Conservation (phyloP, 2,888 invertebrate genomes). For the Venusia cambrica region DNA sequence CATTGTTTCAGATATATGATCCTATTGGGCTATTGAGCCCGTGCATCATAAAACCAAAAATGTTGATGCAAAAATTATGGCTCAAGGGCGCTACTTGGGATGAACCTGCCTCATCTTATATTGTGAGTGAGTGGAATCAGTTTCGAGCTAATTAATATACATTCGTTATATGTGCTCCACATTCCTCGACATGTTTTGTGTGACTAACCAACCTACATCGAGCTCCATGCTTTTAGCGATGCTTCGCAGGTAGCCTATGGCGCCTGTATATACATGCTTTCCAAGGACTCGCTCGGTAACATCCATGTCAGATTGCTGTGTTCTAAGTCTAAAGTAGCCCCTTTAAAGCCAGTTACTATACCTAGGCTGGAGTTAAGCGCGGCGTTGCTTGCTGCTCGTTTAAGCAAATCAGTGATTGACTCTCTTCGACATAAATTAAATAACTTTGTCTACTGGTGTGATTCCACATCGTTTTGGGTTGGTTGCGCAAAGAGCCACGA, state of each 20-base stretch:
- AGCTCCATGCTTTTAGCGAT: constrained; percentile 3
- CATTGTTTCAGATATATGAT: constrained; percentile 19
- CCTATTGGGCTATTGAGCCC: constrained; percentile 12
- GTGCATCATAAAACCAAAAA: constrained; percentile 11
- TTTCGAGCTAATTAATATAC: too few relatives aligned
- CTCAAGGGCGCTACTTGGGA: constrained; percentile 12
- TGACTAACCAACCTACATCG: neutral
- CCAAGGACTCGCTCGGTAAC: neutral
- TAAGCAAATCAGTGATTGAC: constrained; percentile 1
- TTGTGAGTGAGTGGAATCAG: too few relatives aligned
- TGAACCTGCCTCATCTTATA: constrained; percentile 4
- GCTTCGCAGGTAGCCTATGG: constrained; percentile 7
- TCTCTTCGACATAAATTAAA: neutral
- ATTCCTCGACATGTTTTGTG: constrained; percentile 10
- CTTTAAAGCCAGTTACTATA: constrained; percentile 26
- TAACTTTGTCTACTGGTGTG: constrained; percentile 17
- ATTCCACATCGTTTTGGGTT: constrained; percentile 26
- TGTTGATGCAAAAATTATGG: constrained; percentile 16
- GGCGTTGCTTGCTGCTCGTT: constrained; percentile 19
- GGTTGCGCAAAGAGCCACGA: constrained; percentile 16
- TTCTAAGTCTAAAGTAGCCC: constrained; percentile 27
- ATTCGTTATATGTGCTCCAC: too few relatives aligned
- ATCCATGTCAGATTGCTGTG: constrained; percentile 23
- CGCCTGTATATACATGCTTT: constrained; percentile 5
- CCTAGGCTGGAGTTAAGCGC: constrained; percentile 30